A percentile compares a stretch with the other conserved stretches of the same genome.
Conservation (phyloP, 1,140 invertebrate genomes). For the Argopecten irradians region DNA sequence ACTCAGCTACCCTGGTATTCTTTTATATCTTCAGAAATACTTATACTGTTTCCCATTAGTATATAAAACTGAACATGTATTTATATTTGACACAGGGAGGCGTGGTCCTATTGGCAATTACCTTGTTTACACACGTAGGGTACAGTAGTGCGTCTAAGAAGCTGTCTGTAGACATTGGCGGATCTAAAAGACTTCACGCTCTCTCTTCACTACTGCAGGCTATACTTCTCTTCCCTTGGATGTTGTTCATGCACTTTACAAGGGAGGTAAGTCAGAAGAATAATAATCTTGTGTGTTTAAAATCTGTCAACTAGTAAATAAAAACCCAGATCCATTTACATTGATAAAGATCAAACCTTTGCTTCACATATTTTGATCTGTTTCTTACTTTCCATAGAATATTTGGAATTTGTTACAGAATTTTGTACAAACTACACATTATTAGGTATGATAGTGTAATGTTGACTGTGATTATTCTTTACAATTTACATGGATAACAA, state of each 20-base stretch:
- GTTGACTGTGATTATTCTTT: neutral
- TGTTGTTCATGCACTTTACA: slow-evolving; percentile 73
- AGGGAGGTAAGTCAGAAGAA: slow-evolving; percentile 65
- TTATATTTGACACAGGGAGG: slow-evolving; percentile 74
- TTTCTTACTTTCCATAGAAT: neutral
- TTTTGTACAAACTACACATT: neutral
- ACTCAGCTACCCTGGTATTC: too few species aligned
- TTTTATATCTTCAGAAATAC: too few species aligned
- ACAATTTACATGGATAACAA: too few species aligned
- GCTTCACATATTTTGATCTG: neutral
- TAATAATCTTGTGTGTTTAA: neutral
- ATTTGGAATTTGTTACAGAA: neutral
- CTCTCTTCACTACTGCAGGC: slow-evolving; percentile 76
- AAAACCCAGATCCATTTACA: neutral
- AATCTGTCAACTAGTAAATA: neutral
- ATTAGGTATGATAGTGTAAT: neutral
- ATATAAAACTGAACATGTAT: too few species aligned
- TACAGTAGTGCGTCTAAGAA: slow-evolving; percentile 77
- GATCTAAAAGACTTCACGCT: slow-evolving; percentile 78
- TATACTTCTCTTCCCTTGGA: slow-evolving; percentile 77
- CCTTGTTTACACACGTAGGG: slow-evolving; percentile 75
- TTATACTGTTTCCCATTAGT: too few species aligned
- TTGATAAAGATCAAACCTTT: neutral
- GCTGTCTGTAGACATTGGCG: slow-evolving; percentile 79
- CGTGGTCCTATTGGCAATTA: slow-evolving; percentile 76